phyloP scores from a whole-genome alignment of 92 coral and sea anemone species.

The Montipora capitata region DNA sequence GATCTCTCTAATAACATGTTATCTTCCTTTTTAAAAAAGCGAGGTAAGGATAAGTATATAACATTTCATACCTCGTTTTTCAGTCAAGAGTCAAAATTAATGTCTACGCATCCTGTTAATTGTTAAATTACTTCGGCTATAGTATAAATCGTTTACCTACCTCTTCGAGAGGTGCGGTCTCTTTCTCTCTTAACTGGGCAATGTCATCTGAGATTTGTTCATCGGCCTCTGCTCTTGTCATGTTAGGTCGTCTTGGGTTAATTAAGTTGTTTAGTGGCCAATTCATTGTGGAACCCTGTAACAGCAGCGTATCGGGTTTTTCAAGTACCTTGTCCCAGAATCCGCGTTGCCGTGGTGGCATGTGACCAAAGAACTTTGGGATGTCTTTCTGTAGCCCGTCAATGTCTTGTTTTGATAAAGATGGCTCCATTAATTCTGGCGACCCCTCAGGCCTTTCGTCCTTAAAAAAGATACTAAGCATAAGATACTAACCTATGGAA shows the following conservation, averaged over 20 bases:
- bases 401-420: neutral
- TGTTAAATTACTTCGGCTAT: too few species aligned
- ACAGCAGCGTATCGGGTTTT: neutral
- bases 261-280: neutral
- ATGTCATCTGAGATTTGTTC: neutral
- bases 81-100: too few species aligned
- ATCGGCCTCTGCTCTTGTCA: too few species aligned
- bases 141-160: neutral
- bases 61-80: too few species aligned
- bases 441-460: neutral
- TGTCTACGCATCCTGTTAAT: too few species aligned
- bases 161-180: conserved; percentile 25
- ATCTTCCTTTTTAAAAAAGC: too few species aligned
- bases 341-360: neutral
- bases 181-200: conserved; percentile 7
- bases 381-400: conserved; percentile 11
- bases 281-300: neutral
- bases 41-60: too few species aligned
- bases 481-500: neutral
- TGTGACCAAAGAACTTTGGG: conserved; percentile 22
- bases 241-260: conserved; percentile 1
- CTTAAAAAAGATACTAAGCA: neutral
- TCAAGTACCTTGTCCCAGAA: neutral
- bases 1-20: too few species aligned
- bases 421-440: neutral